Evolutionary conservation across 2,797 vertebrate species (phyloP), one percentile per base, ranked within the genome.

Genomic region (Myripristis jacobus): DNA sequence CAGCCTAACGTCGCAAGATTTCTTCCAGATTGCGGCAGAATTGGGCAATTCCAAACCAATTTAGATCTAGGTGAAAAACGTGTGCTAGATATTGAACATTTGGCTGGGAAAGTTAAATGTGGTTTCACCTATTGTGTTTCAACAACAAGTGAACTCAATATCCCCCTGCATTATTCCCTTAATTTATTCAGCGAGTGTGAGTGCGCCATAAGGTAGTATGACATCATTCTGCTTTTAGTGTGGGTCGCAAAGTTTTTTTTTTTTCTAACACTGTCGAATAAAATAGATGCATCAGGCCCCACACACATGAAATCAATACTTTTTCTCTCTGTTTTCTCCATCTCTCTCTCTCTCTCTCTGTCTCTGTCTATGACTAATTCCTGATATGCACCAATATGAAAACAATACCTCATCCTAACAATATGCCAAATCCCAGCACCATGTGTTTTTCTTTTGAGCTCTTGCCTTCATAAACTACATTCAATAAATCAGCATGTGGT

Each of bases 391-490:
- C 60, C 69, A 60, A 83, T 81, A 85, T 67, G 79, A 86, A 88
- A 87, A 77, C 82, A 87, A 82, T 87, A 80, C 82, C 80, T 89
- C 88, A 87, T 89, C 70, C 16, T 72, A 66, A 71, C 70, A 46
- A 71, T 43, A 60, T 73, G 75, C 79, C 84, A 82, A 52, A 77
- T 77, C 78, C 56, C 70, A 29, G 2, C 67, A 38, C 89, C 90
- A 92, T 91, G 83, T 93, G 90, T 89, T 89, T 86, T 88, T 89
- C 87, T 88, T 66, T 19, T 72, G 79, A 82, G 66, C 50, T 53
- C 52, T 18, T 8, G 69, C 44, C 80, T 90, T 79, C 81, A 80
- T 82, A 83, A 82, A 85, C 78, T 71, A 65, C 65, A 72, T 84
- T 85, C 81, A 87, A 84, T 90, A 89, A 92, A 90, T 84, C 88